Evolutionary conservation across 2,797 vertebrate species (phyloP), one percentile per base, ranked within the genome.

Genomic region (Corythornis leucogaster): DNA sequence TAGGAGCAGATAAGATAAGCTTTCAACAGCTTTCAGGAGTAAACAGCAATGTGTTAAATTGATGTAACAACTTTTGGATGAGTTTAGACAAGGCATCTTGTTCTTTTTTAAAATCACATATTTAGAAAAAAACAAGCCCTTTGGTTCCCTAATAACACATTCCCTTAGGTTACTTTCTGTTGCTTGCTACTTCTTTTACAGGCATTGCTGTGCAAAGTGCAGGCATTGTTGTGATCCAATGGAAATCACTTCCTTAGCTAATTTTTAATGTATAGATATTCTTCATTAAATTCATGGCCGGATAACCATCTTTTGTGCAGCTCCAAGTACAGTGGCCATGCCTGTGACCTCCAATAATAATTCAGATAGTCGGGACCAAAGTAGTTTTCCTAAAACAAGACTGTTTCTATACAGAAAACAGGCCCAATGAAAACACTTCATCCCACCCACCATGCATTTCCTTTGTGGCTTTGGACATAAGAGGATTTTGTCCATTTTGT

Each of bases 31-130:
- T 74, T 89, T 82, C 71, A 90, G 68, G 80, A 88, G 81, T 82
- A 91, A 88, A 85, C 83, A 93, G 38, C 40, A 91, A 87, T 48
- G 71, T 89, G 75, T 85, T 93, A 78, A 85, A 94, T 69, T 91
- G 91, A 46, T 87, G 94, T 89, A 95, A 77, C 83, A 90, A 78
- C 63, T 92, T 91, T 88, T 61, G 76, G 62, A 89, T 3, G 5
- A 80, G 68, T 82, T 94, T 87, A 90, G 91, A 88, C 71, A 58
- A 91, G 54, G 68, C 0, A 0, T 81, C 11, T 62, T 88, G 55
- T 70, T n/a, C 28, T 31, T 67, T 42, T 57, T 78, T 70, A 6
- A 8, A 88, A 90, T 31, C 8, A 71, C 54, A 31, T 67, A 69
- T 80, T 86, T 61, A 58, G 62, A 89, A 89, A 79, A 94, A 94